Evolutionary conservation across 2,113 vertebrate genomes (phyloP).

Genomic region (Atrichornis clamosus): DNA sequence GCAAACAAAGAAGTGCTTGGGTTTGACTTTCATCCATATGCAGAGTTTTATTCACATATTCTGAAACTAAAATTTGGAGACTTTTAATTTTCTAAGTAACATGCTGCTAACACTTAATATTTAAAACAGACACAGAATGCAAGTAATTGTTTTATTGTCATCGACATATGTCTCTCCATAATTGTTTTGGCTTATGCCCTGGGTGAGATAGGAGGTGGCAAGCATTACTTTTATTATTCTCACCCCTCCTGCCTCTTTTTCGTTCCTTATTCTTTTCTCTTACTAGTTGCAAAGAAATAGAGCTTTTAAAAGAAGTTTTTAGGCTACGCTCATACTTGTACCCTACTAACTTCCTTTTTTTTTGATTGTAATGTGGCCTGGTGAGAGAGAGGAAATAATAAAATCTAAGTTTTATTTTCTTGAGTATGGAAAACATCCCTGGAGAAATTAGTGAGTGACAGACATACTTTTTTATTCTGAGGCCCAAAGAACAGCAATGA

Average conservation of each 20-base stretch:
- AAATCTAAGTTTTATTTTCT: neutral
- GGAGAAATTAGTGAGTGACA: neutral
- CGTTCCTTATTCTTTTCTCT: neutral
- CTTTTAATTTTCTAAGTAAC: conserved; percentile 25
- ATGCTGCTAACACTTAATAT: conserved; percentile 62
- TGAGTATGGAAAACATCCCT: neutral
- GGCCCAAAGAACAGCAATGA: neutral
- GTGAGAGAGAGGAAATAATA: neutral
- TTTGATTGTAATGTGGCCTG: neutral
- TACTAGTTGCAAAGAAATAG: neutral
- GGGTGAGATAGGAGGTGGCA: conserved; percentile 12
- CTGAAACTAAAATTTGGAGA: conserved; percentile 24
- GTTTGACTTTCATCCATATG: neutral
- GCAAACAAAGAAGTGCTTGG: neutral
- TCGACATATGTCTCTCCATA: conserved; percentile 48
- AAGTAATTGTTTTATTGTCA: conserved; percentile 48
- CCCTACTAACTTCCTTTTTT: neutral
- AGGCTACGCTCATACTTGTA: neutral
- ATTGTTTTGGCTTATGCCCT: conserved; percentile 48
- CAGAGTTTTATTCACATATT: neutral
- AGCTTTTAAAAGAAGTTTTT: neutral
- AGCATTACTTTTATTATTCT: neutral
- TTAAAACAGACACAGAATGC: conserved; percentile 40
- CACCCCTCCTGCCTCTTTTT: neutral
- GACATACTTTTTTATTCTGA: neutral